A percentile compares a stretch with the other conserved stretches of the same genome.
Conservation (phyloP, 2,888 invertebrate species). For the Busseola fusca region DNA sequence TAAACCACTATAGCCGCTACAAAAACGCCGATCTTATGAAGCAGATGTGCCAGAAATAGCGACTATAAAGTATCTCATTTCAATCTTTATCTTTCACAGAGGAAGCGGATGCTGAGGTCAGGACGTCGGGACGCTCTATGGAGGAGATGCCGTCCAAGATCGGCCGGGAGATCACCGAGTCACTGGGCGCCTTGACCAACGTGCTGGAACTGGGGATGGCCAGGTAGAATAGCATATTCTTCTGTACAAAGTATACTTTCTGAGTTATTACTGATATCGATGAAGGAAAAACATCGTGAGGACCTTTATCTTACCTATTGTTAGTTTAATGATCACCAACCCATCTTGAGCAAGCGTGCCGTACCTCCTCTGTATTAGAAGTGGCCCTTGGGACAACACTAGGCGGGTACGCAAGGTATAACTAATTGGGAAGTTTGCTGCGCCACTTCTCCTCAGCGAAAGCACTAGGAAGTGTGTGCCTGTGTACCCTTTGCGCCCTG, state of each 20-base stretch:
- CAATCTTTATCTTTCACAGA: conserved; percentile 65
- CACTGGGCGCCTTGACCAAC: conserved; percentile 73
- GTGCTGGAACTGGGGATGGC: conserved; percentile 76
- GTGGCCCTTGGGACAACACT: too few relatives aligned
- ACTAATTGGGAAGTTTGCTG: background rate
- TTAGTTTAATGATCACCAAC: background rate
- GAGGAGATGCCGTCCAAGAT: conserved; percentile 79
- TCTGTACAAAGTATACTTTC: background rate
- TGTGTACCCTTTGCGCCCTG: too few relatives aligned
- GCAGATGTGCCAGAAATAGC: background rate
- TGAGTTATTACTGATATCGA: background rate
- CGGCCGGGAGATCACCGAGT: conserved; percentile 79
- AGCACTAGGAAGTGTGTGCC: too few relatives aligned
- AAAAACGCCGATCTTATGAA: background rate
- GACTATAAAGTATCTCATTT: background rate
- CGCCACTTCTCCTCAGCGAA: too few relatives aligned
- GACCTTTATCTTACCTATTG: background rate
- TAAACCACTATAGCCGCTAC: too few relatives aligned
- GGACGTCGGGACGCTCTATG: conserved; percentile 77
- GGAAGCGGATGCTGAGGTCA: conserved; percentile 81
- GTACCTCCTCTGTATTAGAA: too few relatives aligned
- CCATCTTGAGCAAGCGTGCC: background rate
- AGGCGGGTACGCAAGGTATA: too few relatives aligned
- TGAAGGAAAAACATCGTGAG: background rate
- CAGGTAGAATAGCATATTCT: conserved; percentile 69